These are phyloP conservation scores for Clarias fuscus DNA, from an alignment of 2,797 vertebrate species.

Conservation along the genomic window DNA sequence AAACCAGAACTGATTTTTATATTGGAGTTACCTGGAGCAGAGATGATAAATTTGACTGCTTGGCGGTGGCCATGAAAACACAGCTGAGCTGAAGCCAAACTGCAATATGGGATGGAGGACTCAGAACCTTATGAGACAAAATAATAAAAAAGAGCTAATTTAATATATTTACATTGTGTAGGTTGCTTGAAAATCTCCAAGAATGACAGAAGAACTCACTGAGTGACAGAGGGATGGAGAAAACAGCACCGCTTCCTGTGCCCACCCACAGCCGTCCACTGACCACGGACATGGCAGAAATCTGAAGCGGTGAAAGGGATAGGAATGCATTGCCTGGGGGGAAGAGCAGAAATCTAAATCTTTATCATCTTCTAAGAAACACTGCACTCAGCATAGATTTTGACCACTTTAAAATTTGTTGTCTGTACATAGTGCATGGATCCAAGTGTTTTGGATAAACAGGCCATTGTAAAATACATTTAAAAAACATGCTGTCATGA, in stretches of 20 bases:
- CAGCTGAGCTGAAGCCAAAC: slow-evolving; percentile 70
- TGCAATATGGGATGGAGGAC: slow-evolving; percentile 78
- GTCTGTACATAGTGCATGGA: too few relatives aligned
- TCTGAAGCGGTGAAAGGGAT: slow-evolving; percentile 74
- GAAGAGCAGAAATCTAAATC: background rate
- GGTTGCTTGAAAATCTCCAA: background rate
- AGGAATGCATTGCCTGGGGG: slow-evolving; percentile 71
- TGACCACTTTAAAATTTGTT: too few relatives aligned
- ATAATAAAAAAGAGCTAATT: background rate
- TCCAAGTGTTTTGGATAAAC: background rate
- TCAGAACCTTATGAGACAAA: slow-evolving; percentile 69
- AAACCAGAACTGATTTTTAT: background rate
- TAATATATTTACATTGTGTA: background rate
- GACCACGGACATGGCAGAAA: slow-evolving; percentile 72
- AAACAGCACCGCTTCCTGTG: slow-evolving; percentile 77
- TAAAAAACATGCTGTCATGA: too few relatives aligned
- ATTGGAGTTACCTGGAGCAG: slow-evolving; percentile 68
- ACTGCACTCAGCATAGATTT: too few relatives aligned
- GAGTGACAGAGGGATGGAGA: slow-evolving; percentile 75
- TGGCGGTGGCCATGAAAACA: slow-evolving; percentile 81
- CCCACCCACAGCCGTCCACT: slow-evolving; percentile 78
- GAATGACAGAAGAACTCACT: slow-evolving; percentile 62
- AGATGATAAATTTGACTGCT: slow-evolving; percentile 78
- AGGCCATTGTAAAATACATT: background rate
- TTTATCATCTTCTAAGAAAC: too few relatives aligned